These are phyloP conservation scores for Camponotus vicinus DNA, from an alignment of 1,140 invertebrate species.

Conservation along the genomic window DNA sequence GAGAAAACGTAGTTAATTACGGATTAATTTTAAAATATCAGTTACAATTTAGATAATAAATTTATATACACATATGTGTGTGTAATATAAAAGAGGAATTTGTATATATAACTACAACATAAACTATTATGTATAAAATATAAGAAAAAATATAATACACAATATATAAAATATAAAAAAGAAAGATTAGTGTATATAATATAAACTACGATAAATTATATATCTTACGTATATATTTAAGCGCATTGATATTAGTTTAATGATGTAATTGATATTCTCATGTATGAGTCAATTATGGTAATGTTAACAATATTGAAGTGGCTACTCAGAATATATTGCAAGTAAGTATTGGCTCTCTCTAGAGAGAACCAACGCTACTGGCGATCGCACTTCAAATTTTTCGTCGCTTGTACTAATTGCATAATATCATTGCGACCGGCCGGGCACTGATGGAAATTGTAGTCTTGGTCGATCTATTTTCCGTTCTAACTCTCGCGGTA, in stretches of 20 bases:
- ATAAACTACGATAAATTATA: background rate
- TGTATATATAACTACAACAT: no score
- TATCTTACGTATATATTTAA: background rate
- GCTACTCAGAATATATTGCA: background rate
- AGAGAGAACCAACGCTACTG: background rate
- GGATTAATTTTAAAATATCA: background rate
- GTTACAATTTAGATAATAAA: background rate
- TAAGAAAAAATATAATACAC: no score
- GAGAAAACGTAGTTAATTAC: constrained; percentile 11
- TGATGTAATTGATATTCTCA: background rate
- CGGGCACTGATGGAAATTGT: constrained; percentile 38
- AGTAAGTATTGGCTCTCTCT: background rate
- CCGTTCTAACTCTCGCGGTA: constrained; percentile 6
- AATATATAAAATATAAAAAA: background rate
- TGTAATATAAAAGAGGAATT: no score
- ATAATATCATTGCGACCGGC: constrained; percentile 38
- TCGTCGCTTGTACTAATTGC: constrained; percentile 35
- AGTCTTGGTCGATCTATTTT: background rate
- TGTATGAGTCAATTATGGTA: background rate
- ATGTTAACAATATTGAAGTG: background rate
- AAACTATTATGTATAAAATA: no score
- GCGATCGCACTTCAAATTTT: constrained; percentile 26
- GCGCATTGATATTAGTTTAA: background rate
- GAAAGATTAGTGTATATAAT: background rate
- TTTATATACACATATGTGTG: no score